Percentiles rank a stretch among this genome's conserved stretches.
phyloP scores from a whole-genome alignment of 2,888 invertebrate species.

The Boloria euphrosyne region DNA sequence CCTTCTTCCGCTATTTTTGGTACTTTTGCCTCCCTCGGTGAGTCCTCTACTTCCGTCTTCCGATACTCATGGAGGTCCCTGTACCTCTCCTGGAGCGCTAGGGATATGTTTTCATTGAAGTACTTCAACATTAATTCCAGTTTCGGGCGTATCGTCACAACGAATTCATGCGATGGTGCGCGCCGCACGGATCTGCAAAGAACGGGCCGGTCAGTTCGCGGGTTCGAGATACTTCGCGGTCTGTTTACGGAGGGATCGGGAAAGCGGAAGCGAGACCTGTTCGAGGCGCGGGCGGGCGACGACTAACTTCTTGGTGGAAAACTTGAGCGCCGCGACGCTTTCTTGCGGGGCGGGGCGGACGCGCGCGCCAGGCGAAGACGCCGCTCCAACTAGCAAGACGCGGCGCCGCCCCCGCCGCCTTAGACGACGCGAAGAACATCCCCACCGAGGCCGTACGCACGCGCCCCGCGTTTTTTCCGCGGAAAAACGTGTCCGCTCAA shows the following conservation, averaged over 20 bases:
- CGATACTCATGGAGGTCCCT: constrained; percentile 82
- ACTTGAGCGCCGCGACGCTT: constrained; percentile 80
- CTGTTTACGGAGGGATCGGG: constrained; percentile 51
- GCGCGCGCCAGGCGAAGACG: constrained; percentile 81
- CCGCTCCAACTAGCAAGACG: constrained; percentile 81
- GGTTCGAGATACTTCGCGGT: constrained; percentile 40
- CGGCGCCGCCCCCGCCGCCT: constrained; percentile 81
- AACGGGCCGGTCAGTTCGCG: constrained; percentile 36
- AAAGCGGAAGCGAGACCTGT: constrained; percentile 78
- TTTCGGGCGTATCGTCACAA: constrained; percentile 72
- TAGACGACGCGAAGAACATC: constrained; percentile 80
- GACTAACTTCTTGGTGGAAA: constrained; percentile 84
- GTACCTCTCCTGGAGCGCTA: constrained; percentile 82
- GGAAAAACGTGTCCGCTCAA: constrained; percentile 82
- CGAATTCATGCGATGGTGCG: constrained; percentile 69
- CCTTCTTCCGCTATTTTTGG: constrained; percentile 78
- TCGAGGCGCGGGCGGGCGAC: constrained; percentile 82
- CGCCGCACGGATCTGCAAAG: constrained; percentile 57
- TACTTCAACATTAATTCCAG: constrained; percentile 83
- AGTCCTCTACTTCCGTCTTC: constrained; percentile 78
- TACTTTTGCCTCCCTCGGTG: constrained; percentile 78
- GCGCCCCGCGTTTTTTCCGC: constrained; percentile 81
- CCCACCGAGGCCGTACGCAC: constrained; percentile 77
- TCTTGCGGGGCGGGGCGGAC: constrained; percentile 81
- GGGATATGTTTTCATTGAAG: constrained; percentile 82